Conservation (phyloP, 2,888 invertebrate species). For the Nysson spinosus region DNA sequence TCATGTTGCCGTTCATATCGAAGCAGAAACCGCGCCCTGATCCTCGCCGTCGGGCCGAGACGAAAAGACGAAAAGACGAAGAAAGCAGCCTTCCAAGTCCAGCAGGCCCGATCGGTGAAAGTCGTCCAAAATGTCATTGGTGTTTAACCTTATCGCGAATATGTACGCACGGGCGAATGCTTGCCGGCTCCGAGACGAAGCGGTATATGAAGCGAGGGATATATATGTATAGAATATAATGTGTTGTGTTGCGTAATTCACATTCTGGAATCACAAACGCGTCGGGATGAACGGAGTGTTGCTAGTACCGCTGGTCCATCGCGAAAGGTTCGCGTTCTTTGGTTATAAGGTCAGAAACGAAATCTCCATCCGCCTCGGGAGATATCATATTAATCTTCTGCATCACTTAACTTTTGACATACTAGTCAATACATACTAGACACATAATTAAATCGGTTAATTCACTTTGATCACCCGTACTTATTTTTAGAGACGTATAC, state of each 20-base stretch:
- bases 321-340: not conserved
- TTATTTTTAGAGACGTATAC: too few relatives aligned
- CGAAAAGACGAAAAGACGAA: slow-evolving; percentile 69
- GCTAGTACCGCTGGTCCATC: not conserved
- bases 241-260: slow-evolving; percentile 45
- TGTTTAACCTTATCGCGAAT: slow-evolving; percentile 72
- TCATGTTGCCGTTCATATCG: too few relatives aligned
- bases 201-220: slow-evolving; percentile 18
- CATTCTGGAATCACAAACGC: slow-evolving; percentile 24
- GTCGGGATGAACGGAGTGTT: slow-evolving; percentile 34
- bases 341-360: slow-evolving; percentile 23
- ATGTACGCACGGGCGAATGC: slow-evolving; percentile 45
- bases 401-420: too few relatives aligned
- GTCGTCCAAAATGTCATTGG: slow-evolving; percentile 75
- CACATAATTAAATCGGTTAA: too few relatives aligned
- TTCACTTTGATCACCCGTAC: too few relatives aligned
- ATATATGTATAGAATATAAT: slow-evolving; percentile 22
- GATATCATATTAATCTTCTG: too few relatives aligned
- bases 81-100: slow-evolving; percentile 66
- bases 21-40: slow-evolving; percentile 48
- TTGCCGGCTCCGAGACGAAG: slow-evolving; percentile 13
- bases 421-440: too few relatives aligned
- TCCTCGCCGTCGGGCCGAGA: slow-evolving; percentile 36
- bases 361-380: not conserved
- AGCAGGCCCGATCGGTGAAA: slow-evolving; percentile 70